Conservation (phyloP, 2,113 vertebrate species). For the Triplophysa rosa region DNA sequence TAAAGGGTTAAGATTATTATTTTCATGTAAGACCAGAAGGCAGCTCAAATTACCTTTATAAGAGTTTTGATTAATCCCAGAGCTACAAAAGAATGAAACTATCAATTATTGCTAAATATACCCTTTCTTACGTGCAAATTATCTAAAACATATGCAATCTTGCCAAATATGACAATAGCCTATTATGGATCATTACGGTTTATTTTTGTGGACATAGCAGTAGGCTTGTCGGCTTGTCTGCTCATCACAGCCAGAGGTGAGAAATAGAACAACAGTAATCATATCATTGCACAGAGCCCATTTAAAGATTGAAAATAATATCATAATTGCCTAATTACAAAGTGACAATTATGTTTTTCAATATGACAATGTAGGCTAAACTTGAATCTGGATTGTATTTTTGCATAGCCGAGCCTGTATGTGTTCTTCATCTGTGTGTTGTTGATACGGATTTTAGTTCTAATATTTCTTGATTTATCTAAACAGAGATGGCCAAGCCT, state of each 20-base stretch:
- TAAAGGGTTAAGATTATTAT: not conserved
- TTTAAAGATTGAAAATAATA: not conserved
- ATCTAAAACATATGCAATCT: not conserved
- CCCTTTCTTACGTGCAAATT: too few species aligned
- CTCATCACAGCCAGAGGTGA: too few species aligned
- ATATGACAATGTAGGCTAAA: not conserved
- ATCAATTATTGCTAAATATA: conserved; percentile 4
- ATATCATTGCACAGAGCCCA: too few species aligned
- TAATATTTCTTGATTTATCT: conserved; percentile 53
- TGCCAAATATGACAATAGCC: conserved; percentile 15
- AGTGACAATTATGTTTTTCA: not conserved
- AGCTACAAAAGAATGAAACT: conserved; percentile 7
- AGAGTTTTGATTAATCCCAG: not conserved
- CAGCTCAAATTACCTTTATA: not conserved
- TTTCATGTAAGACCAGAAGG: not conserved
- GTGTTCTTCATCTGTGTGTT: conserved; percentile 25
- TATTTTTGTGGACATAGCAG: too few species aligned
- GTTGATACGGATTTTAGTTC: conserved; percentile 45
- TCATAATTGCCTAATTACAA: not conserved
- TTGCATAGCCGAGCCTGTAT: not conserved
- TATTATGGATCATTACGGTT: not conserved
- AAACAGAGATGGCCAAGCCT: conserved; percentile 57
- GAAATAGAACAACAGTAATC: too few species aligned
- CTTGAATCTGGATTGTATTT: not conserved
- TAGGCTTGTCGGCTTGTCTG: too few species aligned